Conservation (phyloP, 2,113 vertebrate genomes). For the Halcyon malimbica region DNA sequence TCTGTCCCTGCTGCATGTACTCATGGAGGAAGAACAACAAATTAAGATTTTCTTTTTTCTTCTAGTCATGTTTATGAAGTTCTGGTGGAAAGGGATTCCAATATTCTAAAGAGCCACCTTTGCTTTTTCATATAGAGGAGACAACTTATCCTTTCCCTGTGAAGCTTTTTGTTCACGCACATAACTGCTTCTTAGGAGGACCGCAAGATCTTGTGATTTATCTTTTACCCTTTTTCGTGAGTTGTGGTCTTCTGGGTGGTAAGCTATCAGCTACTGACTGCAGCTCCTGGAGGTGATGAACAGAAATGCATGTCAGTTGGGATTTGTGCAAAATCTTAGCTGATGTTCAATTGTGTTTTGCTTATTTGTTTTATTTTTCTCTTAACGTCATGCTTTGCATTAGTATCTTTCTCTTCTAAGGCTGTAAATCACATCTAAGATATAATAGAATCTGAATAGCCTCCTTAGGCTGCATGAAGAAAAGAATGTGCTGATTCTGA, state of each 20-base stretch:
- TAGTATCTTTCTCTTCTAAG: not conserved
- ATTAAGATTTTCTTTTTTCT: not conserved
- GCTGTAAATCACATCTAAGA: not conserved
- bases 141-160: not conserved
- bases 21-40: not conserved
- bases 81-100: not conserved
- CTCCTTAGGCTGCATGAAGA: not conserved
- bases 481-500: not conserved
- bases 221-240: not conserved
- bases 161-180: not conserved
- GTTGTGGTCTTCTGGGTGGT: not conserved
- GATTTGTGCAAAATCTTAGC: not conserved
- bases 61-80: not conserved
- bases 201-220: not conserved
- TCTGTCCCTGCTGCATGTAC: not conserved
- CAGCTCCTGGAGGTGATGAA: not conserved
- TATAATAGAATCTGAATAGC: not conserved
- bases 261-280: not conserved
- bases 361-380: not conserved
- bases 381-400: not conserved
- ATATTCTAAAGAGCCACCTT: not conserved
- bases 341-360: not conserved
- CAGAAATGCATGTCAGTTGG: not conserved
- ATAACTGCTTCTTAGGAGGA: not conserved
- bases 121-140: not conserved